These are phyloP conservation scores for Oreochromis tanganicae DNA, from an alignment of 2,113 vertebrate species.

Conservation along the genomic window DNA sequence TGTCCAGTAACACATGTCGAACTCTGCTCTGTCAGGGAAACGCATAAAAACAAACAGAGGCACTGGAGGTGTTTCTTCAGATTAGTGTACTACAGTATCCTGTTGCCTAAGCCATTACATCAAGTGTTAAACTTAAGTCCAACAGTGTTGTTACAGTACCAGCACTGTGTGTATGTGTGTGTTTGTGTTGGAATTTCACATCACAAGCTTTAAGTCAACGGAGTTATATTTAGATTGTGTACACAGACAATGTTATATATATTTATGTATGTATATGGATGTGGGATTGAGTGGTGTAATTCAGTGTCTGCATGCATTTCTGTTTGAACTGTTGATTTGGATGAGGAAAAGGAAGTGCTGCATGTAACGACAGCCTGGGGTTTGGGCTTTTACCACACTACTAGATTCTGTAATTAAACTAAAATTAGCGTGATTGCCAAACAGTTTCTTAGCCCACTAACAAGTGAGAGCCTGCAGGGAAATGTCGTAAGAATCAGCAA, in stretches of 20 bases:
- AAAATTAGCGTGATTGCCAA: not conserved
- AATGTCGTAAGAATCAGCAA: not conserved
- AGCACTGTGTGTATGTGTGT: not conserved
- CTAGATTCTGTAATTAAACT: not conserved
- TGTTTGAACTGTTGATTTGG: not conserved
- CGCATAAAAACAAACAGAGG: not conserved
- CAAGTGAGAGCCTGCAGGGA: not conserved
- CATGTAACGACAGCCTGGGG: not conserved
- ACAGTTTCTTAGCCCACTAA: not conserved
- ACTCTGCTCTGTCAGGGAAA: constrained; percentile 8
- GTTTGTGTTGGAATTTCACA: not conserved
- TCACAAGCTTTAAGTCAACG: not conserved
- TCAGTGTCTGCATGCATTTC: not conserved
- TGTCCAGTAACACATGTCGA: constrained; percentile 8
- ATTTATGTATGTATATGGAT: not conserved
- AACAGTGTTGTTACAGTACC: not conserved
- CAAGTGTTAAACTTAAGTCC: not conserved
- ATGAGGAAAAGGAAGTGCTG: not conserved
- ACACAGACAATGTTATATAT: not conserved
- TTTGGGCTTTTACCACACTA: not conserved
- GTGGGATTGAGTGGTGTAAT: not conserved
- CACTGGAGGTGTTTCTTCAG: not conserved
- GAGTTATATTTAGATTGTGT: not conserved
- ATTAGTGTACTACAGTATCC: not conserved
- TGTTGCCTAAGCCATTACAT: not conserved